Conservation (phyloP, 2,888 invertebrate genomes). For the Bembecia ichneumoniformis region DNA sequence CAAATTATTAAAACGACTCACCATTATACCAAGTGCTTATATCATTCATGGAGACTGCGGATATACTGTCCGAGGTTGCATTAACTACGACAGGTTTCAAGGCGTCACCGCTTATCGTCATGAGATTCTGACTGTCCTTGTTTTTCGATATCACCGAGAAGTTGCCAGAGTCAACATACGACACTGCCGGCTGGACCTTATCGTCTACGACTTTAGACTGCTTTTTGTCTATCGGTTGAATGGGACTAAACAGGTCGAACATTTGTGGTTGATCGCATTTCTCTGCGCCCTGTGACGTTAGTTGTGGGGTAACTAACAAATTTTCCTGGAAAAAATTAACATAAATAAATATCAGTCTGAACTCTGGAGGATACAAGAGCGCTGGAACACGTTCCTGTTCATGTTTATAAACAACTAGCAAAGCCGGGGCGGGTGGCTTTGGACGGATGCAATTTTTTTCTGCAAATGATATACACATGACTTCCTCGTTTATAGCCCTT, state of each 20-base stretch:
- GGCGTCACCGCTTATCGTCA: conserved; percentile 50
- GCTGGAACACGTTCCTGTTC: no score
- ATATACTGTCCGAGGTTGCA: conserved; percentile 53
- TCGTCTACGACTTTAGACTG: conserved; percentile 44
- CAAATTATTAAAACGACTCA: conserved; percentile 16
- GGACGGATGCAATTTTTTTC: no score
- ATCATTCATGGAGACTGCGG: conserved; percentile 72
- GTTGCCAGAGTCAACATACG: conserved; percentile 56
- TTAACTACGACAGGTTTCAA: conserved; percentile 47
- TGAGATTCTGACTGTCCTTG: conserved; percentile 32
- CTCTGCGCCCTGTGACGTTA: conserved; percentile 13
- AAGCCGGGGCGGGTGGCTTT: no score
- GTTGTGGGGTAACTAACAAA: conserved; percentile 22
- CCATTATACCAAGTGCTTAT: conserved; percentile 79
- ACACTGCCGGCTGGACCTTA: conserved; percentile 45
- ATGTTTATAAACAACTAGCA: no score
- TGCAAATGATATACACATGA: no score
- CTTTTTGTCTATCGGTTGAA: conserved; percentile 53
- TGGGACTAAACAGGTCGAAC: conserved; percentile 71
- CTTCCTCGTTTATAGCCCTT: no score
- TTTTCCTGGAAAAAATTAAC: conserved; percentile 41
- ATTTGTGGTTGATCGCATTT: conserved; percentile 34
- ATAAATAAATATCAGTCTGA: neutral
- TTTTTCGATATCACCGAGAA: conserved; percentile 55
- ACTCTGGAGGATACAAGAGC: no score